Base-by-base conservation (phyloP, 2,888 invertebrate species). In the Cynaeus angustus region DNA sequence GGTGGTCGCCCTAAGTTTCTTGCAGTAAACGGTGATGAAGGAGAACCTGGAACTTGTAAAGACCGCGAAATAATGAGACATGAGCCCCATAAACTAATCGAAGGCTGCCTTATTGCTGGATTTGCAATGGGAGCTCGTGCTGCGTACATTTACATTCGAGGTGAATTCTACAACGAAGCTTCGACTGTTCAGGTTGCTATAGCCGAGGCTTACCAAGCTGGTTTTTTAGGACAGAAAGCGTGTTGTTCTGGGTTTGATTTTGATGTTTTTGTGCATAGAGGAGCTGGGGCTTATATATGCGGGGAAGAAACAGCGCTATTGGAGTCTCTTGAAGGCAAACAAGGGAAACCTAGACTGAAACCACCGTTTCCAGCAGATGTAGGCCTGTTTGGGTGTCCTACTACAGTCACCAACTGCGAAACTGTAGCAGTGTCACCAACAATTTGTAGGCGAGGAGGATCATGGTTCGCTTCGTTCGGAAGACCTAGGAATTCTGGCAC, bases 91-190 rank as follows among this genome's bases (percentile, higher is more conserved):
- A 99, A 99, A 85, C 87, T 99, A 37, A 90, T 93, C 0, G 99
- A 99, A 85, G 99, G 99, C 0, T 99, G 98, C 83, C 87, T 99
- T 26, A 91, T 99, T 67, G 99, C 99, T 64, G 99, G 99, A 0
- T 87, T 88, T 46, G 96, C 98, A 0, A 99, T 99, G 93, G 98
- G 98, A 0, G 99, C 99, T 0, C 90, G 94, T 78, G 97, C 98
- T 6, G 99, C 99, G 0, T 99, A 99, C 81, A 99, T 99, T 84
- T 99, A 99, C 83, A 99, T 99, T 76, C 91, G 99, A 82, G 99
- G 99, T 75, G 99, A 99, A 87, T 99, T 99, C 85, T 99, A 99
- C 84, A 99, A 99, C 86, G 99, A 99, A 86, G 98, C 99, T 3
- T 97, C 97, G 58, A 99, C 98, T 83, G 91, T 99, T 88, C 99